Conservation (phyloP, 2,797 vertebrate genomes). For the Malurus leucopterus region DNA sequence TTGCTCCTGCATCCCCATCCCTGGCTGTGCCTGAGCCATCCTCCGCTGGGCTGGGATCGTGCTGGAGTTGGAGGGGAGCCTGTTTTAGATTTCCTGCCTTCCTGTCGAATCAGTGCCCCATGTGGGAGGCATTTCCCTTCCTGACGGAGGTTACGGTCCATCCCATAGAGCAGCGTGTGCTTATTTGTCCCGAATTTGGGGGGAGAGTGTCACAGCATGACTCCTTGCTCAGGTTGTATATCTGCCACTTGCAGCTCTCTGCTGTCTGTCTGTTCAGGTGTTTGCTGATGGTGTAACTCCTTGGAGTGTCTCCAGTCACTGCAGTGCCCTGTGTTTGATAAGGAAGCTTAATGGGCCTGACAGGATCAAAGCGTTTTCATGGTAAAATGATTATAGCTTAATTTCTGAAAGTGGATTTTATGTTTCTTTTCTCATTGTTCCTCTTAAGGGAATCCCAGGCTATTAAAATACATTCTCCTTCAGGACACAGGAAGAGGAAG, state of each 20-base stretch:
- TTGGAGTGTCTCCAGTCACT: constrained; percentile 53
- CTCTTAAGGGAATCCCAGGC: background rate
- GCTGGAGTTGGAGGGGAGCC: constrained; percentile 36
- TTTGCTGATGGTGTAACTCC: constrained; percentile 48
- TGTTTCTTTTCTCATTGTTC: background rate
- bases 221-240: background rate
- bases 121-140: constrained; percentile 57
- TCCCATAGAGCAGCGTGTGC: background rate
- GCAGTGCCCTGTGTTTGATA: constrained; percentile 33
- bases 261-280: constrained; percentile 56
- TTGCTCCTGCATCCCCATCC: background rate
- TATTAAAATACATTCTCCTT: background rate
- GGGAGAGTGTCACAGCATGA: background rate
- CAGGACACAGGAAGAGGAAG: background rate
- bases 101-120: constrained; percentile 48
- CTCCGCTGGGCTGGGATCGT: background rate
- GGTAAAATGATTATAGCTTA: constrained; percentile 57
- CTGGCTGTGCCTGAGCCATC: constrained; percentile 25
- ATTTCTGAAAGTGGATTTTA: constrained; percentile 56
- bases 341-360: constrained; percentile 61
- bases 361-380: constrained; percentile 59
- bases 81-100: constrained; percentile 64
- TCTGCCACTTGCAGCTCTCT: background rate
- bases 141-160: background rate
- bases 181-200: background rate